Percentiles rank a stretch among this genome's conserved stretches.
Conservation (phyloP, 2,797 vertebrate species). For the Aplochiton taeniatus region DNA sequence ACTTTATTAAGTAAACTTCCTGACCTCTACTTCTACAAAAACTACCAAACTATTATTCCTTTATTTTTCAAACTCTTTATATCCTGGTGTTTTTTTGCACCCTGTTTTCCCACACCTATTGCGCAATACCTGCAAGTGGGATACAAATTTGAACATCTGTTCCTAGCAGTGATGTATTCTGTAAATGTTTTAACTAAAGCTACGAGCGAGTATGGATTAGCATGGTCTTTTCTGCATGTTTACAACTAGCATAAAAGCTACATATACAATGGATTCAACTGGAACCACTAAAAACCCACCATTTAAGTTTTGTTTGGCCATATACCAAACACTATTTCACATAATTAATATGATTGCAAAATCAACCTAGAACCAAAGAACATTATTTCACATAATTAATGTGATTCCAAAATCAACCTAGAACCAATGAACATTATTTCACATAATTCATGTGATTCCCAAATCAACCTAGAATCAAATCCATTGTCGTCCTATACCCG, state of each 20-base stretch:
- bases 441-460: conserved; percentile 66
- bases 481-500: conserved; percentile 33
- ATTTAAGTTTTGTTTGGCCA: conserved; percentile 54
- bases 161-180: conserved; percentile 50
- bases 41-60: background rate
- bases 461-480: conserved; percentile 58
- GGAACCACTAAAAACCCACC: conserved; percentile 53
- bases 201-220: conserved; percentile 50
- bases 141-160: conserved; percentile 18
- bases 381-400: conserved; percentile 65
- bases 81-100: background rate
- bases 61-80: background rate
- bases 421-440: conserved; percentile 62
- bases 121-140: background rate
- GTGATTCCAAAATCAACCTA: conserved; percentile 65
- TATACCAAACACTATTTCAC: conserved; percentile 56
- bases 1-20: conserved; percentile 4
- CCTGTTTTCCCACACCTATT: background rate
- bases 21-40: background rate
- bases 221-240: conserved; percentile 53
- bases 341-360: conserved; percentile 68
- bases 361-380: conserved; percentile 54
- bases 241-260: conserved; percentile 53
- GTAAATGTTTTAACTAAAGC: conserved; percentile 53
- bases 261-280: conserved; percentile 58